Conservation (phyloP, 1,140 invertebrate species). For the Zaprionus tsacasi region DNA sequence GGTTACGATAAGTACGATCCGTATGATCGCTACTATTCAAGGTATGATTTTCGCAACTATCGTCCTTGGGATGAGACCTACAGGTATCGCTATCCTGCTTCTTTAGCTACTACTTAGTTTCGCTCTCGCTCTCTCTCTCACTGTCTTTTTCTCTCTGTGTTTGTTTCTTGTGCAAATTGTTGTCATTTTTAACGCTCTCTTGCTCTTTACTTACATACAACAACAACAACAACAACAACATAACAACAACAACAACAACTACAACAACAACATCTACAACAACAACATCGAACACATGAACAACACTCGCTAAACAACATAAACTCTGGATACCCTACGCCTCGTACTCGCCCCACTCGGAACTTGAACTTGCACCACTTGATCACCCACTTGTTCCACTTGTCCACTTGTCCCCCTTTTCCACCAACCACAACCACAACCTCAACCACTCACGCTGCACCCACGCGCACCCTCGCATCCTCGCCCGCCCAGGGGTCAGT, state of each 20-base stretch:
- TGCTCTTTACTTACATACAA: slow-evolving; percentile 73
- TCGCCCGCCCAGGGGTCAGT: slow-evolving; percentile 65
- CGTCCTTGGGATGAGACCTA: slow-evolving; percentile 84
- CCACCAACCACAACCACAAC: slow-evolving; percentile 14
- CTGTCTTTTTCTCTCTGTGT: slow-evolving; percentile 21
- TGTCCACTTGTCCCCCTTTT: slow-evolving; percentile 43
- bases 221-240: slow-evolving; percentile 42
- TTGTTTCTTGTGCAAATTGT: slow-evolving; percentile 34
- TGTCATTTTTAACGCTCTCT: slow-evolving; percentile 48
- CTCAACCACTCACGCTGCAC: slow-evolving; percentile 43
- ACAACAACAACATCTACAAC: slow-evolving; percentile 48
- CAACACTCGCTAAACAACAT: slow-evolving; percentile 48
- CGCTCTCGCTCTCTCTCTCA: background rate
- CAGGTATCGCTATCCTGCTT: slow-evolving; percentile 75
- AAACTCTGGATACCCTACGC: slow-evolving; percentile 63
- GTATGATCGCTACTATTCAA: slow-evolving; percentile 80
- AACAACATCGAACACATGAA: slow-evolving; percentile 34
- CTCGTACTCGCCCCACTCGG: slow-evolving; percentile 22
- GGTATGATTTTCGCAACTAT: slow-evolving; percentile 84
- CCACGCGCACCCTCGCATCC: slow-evolving; percentile 14
- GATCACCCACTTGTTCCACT: slow-evolving; percentile 22
- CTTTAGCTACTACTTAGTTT: slow-evolving; percentile 18
- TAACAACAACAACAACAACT: slow-evolving; percentile 52
- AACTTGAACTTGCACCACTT: slow-evolving; percentile 57
- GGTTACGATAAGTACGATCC: slow-evolving; percentile 76